These are phyloP conservation scores for Thymallus thymallus DNA, from an alignment of 2,113 vertebrate genomes.

Conservation along the genomic window DNA sequence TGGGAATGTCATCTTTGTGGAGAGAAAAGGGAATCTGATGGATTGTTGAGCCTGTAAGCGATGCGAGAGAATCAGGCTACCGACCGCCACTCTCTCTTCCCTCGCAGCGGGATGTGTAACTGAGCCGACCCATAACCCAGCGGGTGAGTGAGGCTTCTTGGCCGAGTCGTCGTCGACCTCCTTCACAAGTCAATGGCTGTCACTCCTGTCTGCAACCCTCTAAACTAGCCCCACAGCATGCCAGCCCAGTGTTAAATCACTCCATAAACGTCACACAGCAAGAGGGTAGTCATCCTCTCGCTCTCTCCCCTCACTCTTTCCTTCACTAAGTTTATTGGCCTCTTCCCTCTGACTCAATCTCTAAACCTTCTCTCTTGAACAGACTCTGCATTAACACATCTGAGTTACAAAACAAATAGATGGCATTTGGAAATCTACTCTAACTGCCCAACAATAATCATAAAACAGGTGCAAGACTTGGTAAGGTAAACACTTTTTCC, in stretches of 20 bases:
- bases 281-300: no score
- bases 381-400: no score
- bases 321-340: no score
- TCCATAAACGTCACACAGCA: background rate
- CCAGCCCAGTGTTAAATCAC: conserved; percentile 30
- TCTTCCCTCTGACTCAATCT: no score
- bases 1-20: conserved; percentile 18
- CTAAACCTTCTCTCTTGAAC: no score
- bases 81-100: conserved; percentile 5
- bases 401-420: no score
- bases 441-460: no score
- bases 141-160: conserved; percentile 21
- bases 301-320: no score
- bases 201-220: background rate
- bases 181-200: background rate
- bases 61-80: conserved; percentile 17
- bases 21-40: conserved; percentile 31
- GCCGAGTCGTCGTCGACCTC: background rate
- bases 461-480: no score
- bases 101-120: conserved; percentile 25
- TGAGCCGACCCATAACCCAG: conserved; percentile 35
- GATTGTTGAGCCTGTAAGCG: conserved; percentile 8
- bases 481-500: no score
- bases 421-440: no score
- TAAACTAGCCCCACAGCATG: conserved; percentile 36